Percentiles rank a stretch among this genome's conserved stretches.
Conservation (phyloP, 2,888 invertebrate species). For the Clivina fossor region DNA sequence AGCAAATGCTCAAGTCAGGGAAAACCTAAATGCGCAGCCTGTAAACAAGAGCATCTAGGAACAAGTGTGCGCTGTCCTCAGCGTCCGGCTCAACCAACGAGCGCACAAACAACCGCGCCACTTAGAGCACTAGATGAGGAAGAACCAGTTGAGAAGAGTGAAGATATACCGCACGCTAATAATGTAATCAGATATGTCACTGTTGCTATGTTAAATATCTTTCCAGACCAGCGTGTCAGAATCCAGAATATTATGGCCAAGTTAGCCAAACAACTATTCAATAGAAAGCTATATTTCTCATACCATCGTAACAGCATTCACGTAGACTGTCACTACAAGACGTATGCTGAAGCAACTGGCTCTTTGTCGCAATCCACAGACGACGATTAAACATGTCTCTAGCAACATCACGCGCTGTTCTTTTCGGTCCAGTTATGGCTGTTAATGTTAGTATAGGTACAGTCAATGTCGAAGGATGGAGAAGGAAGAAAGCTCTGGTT, state of each 20-base stretch:
- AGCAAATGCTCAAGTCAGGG: background rate
- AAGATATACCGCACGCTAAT: background rate
- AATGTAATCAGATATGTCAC: background rate
- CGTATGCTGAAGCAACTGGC: too few species aligned
- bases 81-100: background rate
- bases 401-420: background rate
- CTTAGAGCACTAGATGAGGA: background rate
- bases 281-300: background rate
- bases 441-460: background rate
- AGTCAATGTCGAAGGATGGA: background rate
- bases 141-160: background rate
- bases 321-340: background rate
- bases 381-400: background rate
- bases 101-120: background rate
- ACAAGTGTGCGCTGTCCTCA: background rate
- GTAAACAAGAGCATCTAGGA: background rate
- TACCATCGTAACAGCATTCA: background rate
- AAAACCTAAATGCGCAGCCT: background rate
- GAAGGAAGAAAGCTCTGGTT: background rate
- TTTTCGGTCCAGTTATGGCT: too few species aligned
- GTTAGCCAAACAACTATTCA: background rate
- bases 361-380: background rate
- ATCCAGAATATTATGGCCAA: background rate
- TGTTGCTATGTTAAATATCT: background rate
- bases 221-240: background rate